These are phyloP conservation scores for Apamea crenata DNA, from an alignment of 2,888 invertebrate genomes.

Conservation along the genomic window DNA sequence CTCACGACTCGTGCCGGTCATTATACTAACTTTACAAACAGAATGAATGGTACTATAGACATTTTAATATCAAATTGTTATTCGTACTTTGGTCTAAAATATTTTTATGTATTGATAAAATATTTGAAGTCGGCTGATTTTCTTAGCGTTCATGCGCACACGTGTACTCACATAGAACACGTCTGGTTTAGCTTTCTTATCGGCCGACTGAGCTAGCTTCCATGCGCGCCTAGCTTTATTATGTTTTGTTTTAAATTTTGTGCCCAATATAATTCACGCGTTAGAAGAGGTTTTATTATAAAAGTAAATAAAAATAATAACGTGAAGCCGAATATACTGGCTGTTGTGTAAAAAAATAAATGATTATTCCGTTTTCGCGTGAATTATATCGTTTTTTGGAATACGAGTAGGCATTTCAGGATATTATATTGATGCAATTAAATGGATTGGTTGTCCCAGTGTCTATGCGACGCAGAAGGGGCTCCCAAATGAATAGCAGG, in stretches of 20 bases:
- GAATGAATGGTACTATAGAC: background rate
- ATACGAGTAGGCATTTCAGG: slow-evolving; percentile 54
- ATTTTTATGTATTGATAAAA: background rate
- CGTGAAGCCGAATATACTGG: background rate
- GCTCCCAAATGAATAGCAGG: background rate
- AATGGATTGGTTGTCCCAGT: slow-evolving; percentile 11
- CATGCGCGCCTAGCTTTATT: slow-evolving; percentile 42
- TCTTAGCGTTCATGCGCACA: slow-evolving; percentile 51
- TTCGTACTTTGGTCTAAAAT: slow-evolving; percentile 6
- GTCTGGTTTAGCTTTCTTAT: slow-evolving; percentile 21
- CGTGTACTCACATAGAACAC: slow-evolving; percentile 19
- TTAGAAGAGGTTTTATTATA: background rate
- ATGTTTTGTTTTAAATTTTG: background rate
- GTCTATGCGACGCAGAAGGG: background rate
- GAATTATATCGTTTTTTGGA: slow-evolving; percentile 17
- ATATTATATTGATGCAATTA: background rate
- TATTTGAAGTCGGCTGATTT: slow-evolving; percentile 49
- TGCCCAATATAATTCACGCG: slow-evolving; percentile 45
- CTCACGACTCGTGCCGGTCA: too few relatives aligned
- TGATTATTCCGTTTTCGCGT: background rate
- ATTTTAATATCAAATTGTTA: background rate
- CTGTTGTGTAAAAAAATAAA: too few relatives aligned
- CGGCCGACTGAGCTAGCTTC: slow-evolving; percentile 55
- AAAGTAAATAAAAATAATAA: background rate
- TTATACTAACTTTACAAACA: slow-evolving; percentile 26